These are phyloP conservation scores for Ochropleura plecta DNA, from an alignment of 2,888 invertebrate genomes.

Conservation along the genomic window DNA sequence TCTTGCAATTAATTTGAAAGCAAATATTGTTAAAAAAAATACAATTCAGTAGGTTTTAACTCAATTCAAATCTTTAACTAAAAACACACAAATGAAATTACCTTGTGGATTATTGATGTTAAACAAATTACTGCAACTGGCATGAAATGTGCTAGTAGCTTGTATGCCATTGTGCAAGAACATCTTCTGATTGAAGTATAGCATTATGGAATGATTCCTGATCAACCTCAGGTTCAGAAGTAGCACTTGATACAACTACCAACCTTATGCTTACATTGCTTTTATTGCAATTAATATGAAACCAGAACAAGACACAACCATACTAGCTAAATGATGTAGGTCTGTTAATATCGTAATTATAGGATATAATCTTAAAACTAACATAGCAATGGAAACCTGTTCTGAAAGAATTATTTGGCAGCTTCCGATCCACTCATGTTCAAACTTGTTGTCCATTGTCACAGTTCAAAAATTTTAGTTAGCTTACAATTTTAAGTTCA, in stretches of 20 bases:
- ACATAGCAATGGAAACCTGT: slow-evolving; percentile 25
- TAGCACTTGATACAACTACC: neutral
- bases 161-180: slow-evolving; percentile 1
- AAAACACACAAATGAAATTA: neutral
- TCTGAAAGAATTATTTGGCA: neutral
- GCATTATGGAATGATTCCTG: neutral
- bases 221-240: neutral
- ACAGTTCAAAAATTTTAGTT: slow-evolving; percentile 14
- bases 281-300: slow-evolving; percentile 10
- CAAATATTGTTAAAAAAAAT: neutral
- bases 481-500: slow-evolving; percentile 33
- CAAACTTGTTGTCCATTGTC: slow-evolving; percentile 18
- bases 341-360: slow-evolving; percentile 5
- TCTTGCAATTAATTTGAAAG: neutral
- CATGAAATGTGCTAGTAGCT: neutral
- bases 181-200: neutral
- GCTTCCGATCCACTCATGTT: slow-evolving; percentile 22
- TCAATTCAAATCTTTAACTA: slow-evolving; percentile 1
- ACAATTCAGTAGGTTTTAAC: slow-evolving; percentile 15
- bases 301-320: slow-evolving; percentile 4
- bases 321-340: neutral
- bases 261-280: neutral
- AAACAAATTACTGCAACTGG: neutral
- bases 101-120: neutral
- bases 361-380: slow-evolving; percentile 32